Evolutionary conservation across 1,140 invertebrate species (phyloP).

Genomic region (Conopomorpha cramerella): DNA sequence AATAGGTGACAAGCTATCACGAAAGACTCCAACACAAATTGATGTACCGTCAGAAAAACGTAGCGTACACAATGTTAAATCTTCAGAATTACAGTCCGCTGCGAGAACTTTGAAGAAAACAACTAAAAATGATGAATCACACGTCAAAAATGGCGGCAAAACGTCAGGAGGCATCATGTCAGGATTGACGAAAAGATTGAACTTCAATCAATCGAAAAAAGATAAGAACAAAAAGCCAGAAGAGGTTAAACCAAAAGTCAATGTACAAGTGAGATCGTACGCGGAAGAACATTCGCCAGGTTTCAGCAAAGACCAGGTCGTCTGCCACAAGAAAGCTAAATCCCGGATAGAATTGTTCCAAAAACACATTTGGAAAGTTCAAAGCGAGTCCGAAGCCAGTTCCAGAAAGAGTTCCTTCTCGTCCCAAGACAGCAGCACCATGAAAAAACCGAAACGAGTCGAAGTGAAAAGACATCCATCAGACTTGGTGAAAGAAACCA

Average conservation of each 20-base stretch:
- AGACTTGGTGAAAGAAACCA: conserved; percentile 22
- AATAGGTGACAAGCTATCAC: conserved; percentile 14
- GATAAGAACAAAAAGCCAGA: conserved; percentile 20
- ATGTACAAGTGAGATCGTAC: conserved; percentile 52
- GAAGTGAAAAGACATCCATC: conserved; percentile 9
- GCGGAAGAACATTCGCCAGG: conserved; percentile 29
- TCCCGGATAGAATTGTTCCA: conserved; percentile 55
- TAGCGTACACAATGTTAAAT: conserved; percentile 25
- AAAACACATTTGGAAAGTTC: conserved; percentile 41
- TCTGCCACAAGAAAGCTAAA: conserved; percentile 47
- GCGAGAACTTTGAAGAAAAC: conserved; percentile 20
- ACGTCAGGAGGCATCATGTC: conserved; percentile 25
- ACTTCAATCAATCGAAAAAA: conserved; percentile 40
- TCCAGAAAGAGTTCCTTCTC: conserved; percentile 24
- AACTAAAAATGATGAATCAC: conserved; percentile 6
- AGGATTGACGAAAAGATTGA: conserved; percentile 34
- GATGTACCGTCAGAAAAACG: conserved; percentile 10
- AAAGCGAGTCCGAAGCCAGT: conserved; percentile 33
- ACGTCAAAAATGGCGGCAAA: conserved; percentile 14
- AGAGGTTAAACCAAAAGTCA: conserved; percentile 29
- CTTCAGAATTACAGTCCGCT: conserved; percentile 22
- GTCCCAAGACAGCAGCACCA: conserved; percentile 22
- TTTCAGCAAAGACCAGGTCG: conserved; percentile 27
- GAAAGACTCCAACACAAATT: conserved; percentile 8
- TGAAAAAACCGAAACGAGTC: conserved; percentile 10